These are phyloP conservation scores for Psilopsiagon aurifrons DNA, from an alignment of 2,113 vertebrate genomes.

Conservation along the genomic window DNA sequence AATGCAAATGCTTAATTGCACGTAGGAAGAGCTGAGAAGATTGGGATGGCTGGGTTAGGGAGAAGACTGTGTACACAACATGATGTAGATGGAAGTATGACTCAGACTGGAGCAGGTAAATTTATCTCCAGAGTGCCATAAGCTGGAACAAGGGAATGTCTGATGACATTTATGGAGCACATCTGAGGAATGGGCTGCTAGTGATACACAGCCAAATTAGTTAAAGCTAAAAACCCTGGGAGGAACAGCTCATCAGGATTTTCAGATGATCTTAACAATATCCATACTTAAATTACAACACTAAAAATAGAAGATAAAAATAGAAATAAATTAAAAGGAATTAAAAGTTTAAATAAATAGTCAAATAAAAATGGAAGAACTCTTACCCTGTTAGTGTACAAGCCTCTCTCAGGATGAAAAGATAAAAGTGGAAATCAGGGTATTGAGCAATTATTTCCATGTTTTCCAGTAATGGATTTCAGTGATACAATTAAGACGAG, in stretches of 20 bases:
- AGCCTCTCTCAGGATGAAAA: not conserved
- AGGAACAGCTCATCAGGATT: not conserved
- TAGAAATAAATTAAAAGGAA: not conserved
- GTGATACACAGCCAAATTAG: not conserved
- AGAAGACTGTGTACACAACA: not conserved
- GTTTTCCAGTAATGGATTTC: not conserved
- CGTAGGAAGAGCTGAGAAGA: not conserved
- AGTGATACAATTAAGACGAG: not conserved
- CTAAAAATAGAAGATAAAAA: not conserved
- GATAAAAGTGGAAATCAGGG: not conserved
- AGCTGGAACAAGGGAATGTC: not conserved
- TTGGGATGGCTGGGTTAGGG: not conserved
- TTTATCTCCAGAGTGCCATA: slow-evolving; percentile 18
- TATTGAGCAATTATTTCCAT: not conserved
- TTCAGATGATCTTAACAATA: not conserved
- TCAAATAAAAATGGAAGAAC: not conserved
- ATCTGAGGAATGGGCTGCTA: not conserved
- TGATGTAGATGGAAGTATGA: slow-evolving; percentile 7
- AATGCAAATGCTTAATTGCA: slow-evolving; percentile 15
- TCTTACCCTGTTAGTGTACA: not conserved
- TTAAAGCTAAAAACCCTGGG: not conserved
- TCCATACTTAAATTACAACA: not conserved
- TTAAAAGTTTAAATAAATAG: not conserved
- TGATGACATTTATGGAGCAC: slow-evolving; percentile 17
- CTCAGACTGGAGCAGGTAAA: slow-evolving; percentile 16